These are phyloP conservation scores for Glossophaga mutica DNA, from an alignment of 2,797 vertebrate species.

Conservation along the genomic window DNA sequence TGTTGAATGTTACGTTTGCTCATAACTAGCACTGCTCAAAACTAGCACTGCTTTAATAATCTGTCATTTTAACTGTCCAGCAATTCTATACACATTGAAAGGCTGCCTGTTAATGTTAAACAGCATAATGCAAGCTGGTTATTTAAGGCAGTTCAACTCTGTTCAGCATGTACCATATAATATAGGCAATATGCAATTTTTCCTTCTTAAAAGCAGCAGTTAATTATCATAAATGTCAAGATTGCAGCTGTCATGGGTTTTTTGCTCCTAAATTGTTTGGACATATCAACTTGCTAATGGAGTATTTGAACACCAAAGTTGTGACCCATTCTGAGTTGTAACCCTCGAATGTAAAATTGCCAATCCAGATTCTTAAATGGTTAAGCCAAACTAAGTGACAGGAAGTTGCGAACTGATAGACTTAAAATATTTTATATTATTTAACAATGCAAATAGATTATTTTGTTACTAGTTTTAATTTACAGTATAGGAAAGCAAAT, in stretches of 20 bases:
- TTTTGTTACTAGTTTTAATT: background rate
- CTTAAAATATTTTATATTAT: background rate
- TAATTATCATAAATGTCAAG: conserved; percentile 49
- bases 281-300: background rate
- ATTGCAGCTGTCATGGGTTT: background rate
- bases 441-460: background rate
- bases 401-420: background rate
- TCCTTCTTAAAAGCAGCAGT: conserved; percentile 19
- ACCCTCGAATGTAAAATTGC: background rate
- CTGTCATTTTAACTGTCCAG: background rate
- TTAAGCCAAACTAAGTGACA: background rate
- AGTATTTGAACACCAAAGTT: background rate
- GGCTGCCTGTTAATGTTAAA: background rate
- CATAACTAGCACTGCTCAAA: background rate
- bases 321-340: background rate
- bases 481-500: background rate
- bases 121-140: background rate
- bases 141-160: conserved; percentile 30
- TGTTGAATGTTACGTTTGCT: conserved; percentile 29
- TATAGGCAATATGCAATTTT: conserved; percentile 23
- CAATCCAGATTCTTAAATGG: background rate
- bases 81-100: background rate
- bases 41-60: background rate
- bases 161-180: background rate
- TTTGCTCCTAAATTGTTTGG: conserved; percentile 19